Evolutionary conservation across 2,797 vertebrate genomes (phyloP).

Genomic region (Oreortyx pictus): DNA sequence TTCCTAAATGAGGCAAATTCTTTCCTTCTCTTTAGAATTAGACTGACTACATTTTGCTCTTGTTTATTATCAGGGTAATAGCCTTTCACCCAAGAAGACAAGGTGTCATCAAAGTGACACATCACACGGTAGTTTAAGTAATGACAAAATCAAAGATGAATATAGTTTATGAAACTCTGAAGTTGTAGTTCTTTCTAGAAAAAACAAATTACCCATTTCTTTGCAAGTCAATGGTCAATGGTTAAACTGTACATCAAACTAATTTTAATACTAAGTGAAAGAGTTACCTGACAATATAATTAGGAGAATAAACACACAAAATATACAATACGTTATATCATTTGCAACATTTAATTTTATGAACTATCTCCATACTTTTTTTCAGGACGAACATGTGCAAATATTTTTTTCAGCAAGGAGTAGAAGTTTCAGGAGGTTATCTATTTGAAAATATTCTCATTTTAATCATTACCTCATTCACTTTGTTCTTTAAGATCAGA

Average conservation of each 20-base stretch:
- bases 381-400: neutral
- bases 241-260: neutral
- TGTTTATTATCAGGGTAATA: neutral
- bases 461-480: neutral
- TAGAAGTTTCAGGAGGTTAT: neutral
- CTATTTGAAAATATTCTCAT: neutral
- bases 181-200: neutral
- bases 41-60: neutral
- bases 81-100: neutral
- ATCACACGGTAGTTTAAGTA: neutral
- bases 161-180: neutral
- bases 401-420: neutral
- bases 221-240: neutral
- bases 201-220: neutral
- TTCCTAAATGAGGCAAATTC: neutral
- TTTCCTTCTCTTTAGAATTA: neutral
- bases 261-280: neutral
- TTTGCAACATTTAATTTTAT: neutral
- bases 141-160: neutral
- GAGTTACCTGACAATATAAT: neutral
- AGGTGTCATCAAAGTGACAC: neutral
- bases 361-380: neutral
- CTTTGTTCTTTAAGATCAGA: neutral
- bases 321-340: neutral
- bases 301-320: neutral